These are phyloP conservation scores for Scaptomyza pallida DNA, from an alignment of 1,140 invertebrate species.

Conservation along the genomic window DNA sequence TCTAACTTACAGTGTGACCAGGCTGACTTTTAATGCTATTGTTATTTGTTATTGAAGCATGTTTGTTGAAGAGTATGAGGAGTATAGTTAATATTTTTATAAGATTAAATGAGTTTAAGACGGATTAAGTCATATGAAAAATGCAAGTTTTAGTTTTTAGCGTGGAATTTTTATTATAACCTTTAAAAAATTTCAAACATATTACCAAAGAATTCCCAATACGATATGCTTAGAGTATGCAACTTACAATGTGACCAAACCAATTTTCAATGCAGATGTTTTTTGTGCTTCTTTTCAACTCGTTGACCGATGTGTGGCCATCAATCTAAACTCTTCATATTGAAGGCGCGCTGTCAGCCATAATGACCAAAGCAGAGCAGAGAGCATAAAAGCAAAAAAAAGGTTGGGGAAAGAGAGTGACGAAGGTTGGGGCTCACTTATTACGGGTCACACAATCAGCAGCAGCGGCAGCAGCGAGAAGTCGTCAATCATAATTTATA, in stretches of 20 bases:
- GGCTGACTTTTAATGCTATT: too few relatives aligned
- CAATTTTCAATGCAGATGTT: not conserved
- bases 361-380: conserved; percentile 75
- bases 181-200: too few relatives aligned
- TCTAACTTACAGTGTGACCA: too few relatives aligned
- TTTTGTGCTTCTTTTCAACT: conserved; percentile 33
- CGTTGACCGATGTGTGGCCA: conserved; percentile 77
- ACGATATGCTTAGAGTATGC: conserved; percentile 48
- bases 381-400: conserved; percentile 50
- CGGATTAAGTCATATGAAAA: too few relatives aligned
- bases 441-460: conserved; percentile 67
- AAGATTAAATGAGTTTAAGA: too few relatives aligned
- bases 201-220: too few relatives aligned
- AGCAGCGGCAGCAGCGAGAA: conserved; percentile 54
- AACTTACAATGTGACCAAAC: not conserved
- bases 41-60: too few relatives aligned
- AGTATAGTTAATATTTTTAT: too few relatives aligned
- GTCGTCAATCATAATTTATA: conserved; percentile 81
- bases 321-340: conserved; percentile 83
- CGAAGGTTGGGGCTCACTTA: conserved; percentile 28
- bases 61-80: too few relatives aligned
- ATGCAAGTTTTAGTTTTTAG: too few relatives aligned
- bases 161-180: too few relatives aligned
- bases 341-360: conserved; percentile 76
- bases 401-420: not conserved